Percentiles rank a stretch among this genome's conserved stretches.
Evolutionary conservation across 2,797 vertebrate species (phyloP).

Genomic region (Danio choprae): DNA sequence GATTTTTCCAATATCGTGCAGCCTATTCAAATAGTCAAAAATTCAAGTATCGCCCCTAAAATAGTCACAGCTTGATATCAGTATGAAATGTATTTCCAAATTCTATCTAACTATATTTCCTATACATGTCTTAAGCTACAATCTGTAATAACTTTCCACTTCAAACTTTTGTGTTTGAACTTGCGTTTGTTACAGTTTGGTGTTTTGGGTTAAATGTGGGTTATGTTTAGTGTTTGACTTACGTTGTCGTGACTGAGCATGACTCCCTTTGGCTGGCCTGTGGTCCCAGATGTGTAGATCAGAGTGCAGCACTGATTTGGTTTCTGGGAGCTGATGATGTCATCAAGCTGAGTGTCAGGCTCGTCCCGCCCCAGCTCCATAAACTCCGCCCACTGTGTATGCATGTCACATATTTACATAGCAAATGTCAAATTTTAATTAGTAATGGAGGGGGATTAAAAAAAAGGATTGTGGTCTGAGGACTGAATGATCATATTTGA

Average conservation of each 20-base stretch:
- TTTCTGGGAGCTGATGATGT: slow-evolving; percentile 82
- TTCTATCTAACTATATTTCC: no score
- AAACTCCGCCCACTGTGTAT: slow-evolving; percentile 88
- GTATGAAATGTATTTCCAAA: no score
- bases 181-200: slow-evolving; percentile 1
- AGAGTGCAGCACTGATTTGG: slow-evolving; percentile 91
- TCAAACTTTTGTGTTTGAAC: not conserved
- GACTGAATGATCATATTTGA: not conserved
- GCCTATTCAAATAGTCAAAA: no score
- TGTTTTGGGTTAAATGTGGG: not conserved
- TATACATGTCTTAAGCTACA: no score
- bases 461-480: not conserved
- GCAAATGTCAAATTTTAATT: slow-evolving; percentile 17
- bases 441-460: not conserved
- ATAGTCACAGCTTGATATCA: no score
- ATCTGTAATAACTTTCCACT: not conserved
- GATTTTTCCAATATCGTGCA: no score
- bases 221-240: slow-evolving; percentile 61
- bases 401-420: not conserved
- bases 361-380: slow-evolving; percentile 80
- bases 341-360: slow-evolving; percentile 75
- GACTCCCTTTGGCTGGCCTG: slow-evolving; percentile 89
- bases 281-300: slow-evolving; percentile 95
- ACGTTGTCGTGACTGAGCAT: slow-evolving; percentile 98
- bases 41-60: no score